Evolutionary conservation across 1,140 invertebrate genomes (phyloP), one percentile per base, ranked within the genome.

Genomic region (Dryas iulia): DNA sequence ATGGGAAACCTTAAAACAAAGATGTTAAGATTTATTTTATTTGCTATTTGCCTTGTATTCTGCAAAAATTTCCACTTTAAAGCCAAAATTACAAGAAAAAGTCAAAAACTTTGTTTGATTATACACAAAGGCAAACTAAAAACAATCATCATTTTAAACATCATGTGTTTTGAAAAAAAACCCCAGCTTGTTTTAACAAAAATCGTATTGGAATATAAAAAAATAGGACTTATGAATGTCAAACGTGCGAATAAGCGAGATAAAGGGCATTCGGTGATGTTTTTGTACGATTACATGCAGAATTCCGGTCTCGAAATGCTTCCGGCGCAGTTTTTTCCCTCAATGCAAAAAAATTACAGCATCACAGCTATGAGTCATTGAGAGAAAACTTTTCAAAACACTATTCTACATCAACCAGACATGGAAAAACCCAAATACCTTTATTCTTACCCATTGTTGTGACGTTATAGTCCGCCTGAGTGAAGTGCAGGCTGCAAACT

Each of bases 371-470:
- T 87, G 84, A 84, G 59, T 85, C 82, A 86, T 77, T 53, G 33
- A 68, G 69, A 65, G 67, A 74, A 79, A 77, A 79, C 60, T 69
- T 71, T 59, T 75, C 18, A 69, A 69, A 66, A 75, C 35, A 33
- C 47, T 69, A 69, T 56, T 76, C 65, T 73, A 74, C 53, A 68
- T 58, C 78, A 82, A 76, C 58, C 71, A 82, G 75, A 82, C 68
- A 77, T 77, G 85, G 84, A 86, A 90, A 88, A 88, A 84, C 85
- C 82, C 82, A 76, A 84, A 86, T 87, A 84, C 82, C 85, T 89
- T 87, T 87, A 85, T 83, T 87, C 89, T 91, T 90, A 92, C 89
- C 89, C 89, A 92, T 92, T 72, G 87, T 88, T 63, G 89, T 90
- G 67, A 90, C 85, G 76, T 89, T 90, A 71, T 92, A 92, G 59